phyloP scores from a whole-genome alignment of 2,888 invertebrate species.

The Zaprionus obscuricornis region DNA sequence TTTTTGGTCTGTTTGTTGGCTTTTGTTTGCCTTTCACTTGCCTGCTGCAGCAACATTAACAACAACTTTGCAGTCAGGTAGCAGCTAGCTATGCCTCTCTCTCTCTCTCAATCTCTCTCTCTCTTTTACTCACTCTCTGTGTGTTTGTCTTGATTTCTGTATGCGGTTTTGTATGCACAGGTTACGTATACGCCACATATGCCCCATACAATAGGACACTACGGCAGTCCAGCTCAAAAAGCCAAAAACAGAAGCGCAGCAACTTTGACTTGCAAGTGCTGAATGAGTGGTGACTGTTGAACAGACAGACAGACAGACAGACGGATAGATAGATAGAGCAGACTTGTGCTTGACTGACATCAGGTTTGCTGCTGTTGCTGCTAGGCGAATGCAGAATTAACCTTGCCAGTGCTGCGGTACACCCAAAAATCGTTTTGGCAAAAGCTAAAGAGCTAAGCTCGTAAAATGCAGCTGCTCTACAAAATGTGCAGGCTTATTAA shows the following conservation, averaged over 20 bases:
- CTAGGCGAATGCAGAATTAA: slow-evolving; percentile 35
- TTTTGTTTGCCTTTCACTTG: slow-evolving; percentile 49
- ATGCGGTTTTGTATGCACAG: slow-evolving; percentile 34
- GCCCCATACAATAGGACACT: slow-evolving; percentile 17
- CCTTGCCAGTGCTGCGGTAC: slow-evolving; percentile 45
- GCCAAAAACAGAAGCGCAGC: slow-evolving; percentile 1
- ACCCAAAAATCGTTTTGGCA: slow-evolving; percentile 39
- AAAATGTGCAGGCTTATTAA: slow-evolving; percentile 46
- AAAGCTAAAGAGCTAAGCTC: slow-evolving; percentile 49
- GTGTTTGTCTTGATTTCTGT: slow-evolving; percentile 37
- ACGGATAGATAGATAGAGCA: too few species aligned
- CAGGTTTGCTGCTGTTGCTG: slow-evolving; percentile 3
- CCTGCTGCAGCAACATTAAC: slow-evolving; percentile 40
- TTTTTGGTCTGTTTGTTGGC: slow-evolving; percentile 68
- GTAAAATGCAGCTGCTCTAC: slow-evolving; percentile 46
- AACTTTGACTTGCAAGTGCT: slow-evolving; percentile 23
- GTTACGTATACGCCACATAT: slow-evolving; percentile 48
- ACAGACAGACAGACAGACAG: background rate
- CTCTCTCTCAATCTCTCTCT: background rate
- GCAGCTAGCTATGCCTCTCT: slow-evolving; percentile 11
- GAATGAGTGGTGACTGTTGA: background rate
- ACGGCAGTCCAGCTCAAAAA: slow-evolving; percentile 39
- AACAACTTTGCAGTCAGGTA: slow-evolving; percentile 30
- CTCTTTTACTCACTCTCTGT: background rate
- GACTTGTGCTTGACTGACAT: slow-evolving; percentile 7